A percentile compares a stretch with the other conserved stretches of the same genome.
Evolutionary conservation across 2,113 vertebrate genomes (phyloP).

Genomic region (Zapus hudsonius): DNA sequence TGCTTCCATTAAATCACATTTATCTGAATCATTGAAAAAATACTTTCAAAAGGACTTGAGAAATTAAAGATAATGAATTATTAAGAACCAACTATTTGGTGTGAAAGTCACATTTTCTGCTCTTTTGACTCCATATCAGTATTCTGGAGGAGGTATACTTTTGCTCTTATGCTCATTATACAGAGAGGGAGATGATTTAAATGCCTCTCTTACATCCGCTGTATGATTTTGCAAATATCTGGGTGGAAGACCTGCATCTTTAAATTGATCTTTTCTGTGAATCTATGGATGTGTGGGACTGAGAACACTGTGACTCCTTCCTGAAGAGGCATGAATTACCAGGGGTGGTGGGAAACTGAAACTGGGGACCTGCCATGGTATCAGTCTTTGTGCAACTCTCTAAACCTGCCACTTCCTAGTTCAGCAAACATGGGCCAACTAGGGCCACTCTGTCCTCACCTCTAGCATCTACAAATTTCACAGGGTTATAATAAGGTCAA

Average conservation of each 20-base stretch:
- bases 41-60: neutral
- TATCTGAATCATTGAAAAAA: neutral
- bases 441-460: neutral
- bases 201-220: neutral
- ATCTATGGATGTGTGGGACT: neutral
- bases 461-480: neutral
- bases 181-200: neutral
- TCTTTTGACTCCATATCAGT: neutral
- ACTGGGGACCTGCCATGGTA: rapidly evolving
- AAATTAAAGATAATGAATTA: neutral
- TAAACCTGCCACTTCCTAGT: neutral
- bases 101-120: neutral
- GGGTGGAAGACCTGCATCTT: neutral
- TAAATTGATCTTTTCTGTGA: neutral
- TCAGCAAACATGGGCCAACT: neutral
- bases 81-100: neutral
- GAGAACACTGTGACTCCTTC: too few relatives aligned
- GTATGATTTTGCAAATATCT: neutral
- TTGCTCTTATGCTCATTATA: neutral
- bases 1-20: neutral
- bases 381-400: neutral
- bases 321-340: neutral
- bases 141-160: neutral
- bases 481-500: neutral
- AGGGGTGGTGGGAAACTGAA: neutral